These are phyloP conservation scores for Oncorhynchus mykiss DNA, from an alignment of 2,113 vertebrate species.

Conservation along the genomic window DNA sequence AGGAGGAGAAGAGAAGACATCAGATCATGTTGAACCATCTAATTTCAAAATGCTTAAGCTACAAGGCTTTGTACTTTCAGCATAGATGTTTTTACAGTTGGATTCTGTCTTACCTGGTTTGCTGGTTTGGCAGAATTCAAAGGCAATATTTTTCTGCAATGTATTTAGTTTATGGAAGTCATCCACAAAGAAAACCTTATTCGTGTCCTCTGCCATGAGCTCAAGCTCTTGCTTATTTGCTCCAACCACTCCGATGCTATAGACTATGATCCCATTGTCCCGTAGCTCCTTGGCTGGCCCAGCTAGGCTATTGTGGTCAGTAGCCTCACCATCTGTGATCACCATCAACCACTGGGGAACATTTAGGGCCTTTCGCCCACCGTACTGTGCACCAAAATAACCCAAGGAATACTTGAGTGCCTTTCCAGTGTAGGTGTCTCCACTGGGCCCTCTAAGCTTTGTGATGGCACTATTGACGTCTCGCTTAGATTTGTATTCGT, in stretches of 20 bases:
- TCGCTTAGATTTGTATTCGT: slow-evolving; percentile 48
- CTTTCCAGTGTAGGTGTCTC: slow-evolving; percentile 66
- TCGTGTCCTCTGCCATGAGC: slow-evolving; percentile 56
- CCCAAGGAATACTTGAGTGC: slow-evolving; percentile 66
- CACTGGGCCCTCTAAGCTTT: slow-evolving; percentile 19
- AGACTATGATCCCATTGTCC: slow-evolving; percentile 55
- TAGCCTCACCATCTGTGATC: slow-evolving; percentile 76
- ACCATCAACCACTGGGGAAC: slow-evolving; percentile 75
- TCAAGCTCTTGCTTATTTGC: slow-evolving; percentile 65
- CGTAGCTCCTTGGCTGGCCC: slow-evolving; percentile 46
- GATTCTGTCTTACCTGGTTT: slow-evolving; percentile 70
- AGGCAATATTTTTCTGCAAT: slow-evolving; percentile 67
- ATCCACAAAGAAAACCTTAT: slow-evolving; percentile 68
- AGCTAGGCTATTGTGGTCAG: slow-evolving; percentile 45
- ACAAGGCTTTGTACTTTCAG: not conserved
- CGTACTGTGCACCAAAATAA: slow-evolving; percentile 59
- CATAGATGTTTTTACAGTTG: not conserved
- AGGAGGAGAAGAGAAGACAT: not conserved
- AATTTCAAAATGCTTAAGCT: not conserved
- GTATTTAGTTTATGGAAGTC: slow-evolving; percentile 64
- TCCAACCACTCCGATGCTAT: slow-evolving; percentile 71
- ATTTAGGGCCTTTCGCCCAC: slow-evolving; percentile 52
- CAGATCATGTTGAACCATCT: not conserved
- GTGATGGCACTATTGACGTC: slow-evolving; percentile 63
- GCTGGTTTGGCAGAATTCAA: slow-evolving; percentile 66